These are phyloP conservation scores for Zeuzera pyrina DNA, from an alignment of 2,888 invertebrate species.

Conservation along the genomic window DNA sequence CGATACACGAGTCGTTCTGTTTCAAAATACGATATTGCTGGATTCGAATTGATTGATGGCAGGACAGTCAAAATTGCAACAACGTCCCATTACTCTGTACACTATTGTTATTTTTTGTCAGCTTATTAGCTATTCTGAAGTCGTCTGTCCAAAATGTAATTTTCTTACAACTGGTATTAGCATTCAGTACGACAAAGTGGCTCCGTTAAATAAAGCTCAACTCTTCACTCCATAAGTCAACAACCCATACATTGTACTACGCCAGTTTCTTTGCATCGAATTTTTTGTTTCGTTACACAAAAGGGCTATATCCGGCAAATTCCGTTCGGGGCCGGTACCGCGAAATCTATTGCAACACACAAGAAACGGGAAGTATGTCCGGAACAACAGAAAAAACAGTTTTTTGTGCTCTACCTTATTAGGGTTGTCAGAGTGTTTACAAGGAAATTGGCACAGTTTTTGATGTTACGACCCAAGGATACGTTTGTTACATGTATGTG, in stretches of 20 bases:
- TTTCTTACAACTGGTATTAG: slow-evolving; percentile 36
- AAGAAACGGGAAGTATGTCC: slow-evolving; percentile 68
- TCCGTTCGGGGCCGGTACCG: slow-evolving; percentile 48
- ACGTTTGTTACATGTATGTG: too few relatives aligned
- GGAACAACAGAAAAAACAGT: slow-evolving; percentile 58
- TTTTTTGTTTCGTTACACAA: slow-evolving; percentile 57
- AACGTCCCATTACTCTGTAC: slow-evolving; percentile 20
- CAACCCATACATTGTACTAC: slow-evolving; percentile 44
- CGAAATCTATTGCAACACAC: slow-evolving; percentile 62
- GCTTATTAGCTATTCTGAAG: slow-evolving; percentile 31
- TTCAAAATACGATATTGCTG: background rate
- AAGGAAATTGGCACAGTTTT: background rate
- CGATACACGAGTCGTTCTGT: too few relatives aligned
- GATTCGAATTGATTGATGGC: background rate
- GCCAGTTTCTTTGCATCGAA: slow-evolving; percentile 27
- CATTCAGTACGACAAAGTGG: slow-evolving; percentile 29
- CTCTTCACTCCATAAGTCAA: slow-evolving; percentile 49
- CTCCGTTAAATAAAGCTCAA: slow-evolving; percentile 40
- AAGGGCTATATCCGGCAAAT: slow-evolving; percentile 64
- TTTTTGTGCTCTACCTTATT: slow-evolving; percentile 34
- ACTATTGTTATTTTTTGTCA: slow-evolving; percentile 8
- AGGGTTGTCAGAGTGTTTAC: slow-evolving; percentile 29
- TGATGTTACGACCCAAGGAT: too few relatives aligned
- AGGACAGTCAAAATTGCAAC: slow-evolving; percentile 13
- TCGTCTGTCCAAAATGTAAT: slow-evolving; percentile 25